Base-by-base conservation (phyloP, 2,797 vertebrate species). In the Typhlichthys subterraneus region DNA sequence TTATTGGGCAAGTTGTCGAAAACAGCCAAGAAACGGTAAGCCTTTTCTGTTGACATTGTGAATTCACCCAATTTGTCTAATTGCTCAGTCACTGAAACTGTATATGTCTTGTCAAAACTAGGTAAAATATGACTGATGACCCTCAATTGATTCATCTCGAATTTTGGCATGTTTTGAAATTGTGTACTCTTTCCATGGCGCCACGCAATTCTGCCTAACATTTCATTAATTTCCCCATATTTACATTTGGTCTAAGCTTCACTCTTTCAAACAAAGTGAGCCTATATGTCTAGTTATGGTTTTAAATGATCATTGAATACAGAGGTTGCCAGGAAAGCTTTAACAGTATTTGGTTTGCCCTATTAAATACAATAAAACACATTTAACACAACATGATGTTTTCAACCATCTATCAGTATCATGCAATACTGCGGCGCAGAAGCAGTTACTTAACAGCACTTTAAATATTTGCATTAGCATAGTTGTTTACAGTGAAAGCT, bases 151-250 rank as follows among this genome's bases (percentile, higher is more conserved):
- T 87, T 80, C 89, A 91, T 92, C 86, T 90, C 65, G 68, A 86
- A 85, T 29, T 83, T 87, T 94, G 92, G 89, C 91, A 88, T 29
- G 88, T 89, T 86, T 92, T 84, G 81, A 90, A 90, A 89, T 90
- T 92, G 88, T 91, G 86, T 89, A 84, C 90, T 90, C 85, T 88
- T 88, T 90, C 86, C 74, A 69, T 76, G 87, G 93, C 86, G 85
- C 92, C 92, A 89, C 83, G 84, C 83, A 91, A 92, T 89, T 84
- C 74, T 61, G 72, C 84, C 80, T 73, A 85, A 77, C 89, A 82
- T 93, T 93, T 92, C 91, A 94, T 94, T 93, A 90, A 94, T 93
- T 92, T 92, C 87, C 87, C 86, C 92, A 87, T 87, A 61, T 91
- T 94, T 85, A 85, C 78, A 69, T 70, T 77, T 52, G 15, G 76